Conservation (phyloP, 1,140 invertebrate genomes). For the Druon quercuslanigerum region DNA sequence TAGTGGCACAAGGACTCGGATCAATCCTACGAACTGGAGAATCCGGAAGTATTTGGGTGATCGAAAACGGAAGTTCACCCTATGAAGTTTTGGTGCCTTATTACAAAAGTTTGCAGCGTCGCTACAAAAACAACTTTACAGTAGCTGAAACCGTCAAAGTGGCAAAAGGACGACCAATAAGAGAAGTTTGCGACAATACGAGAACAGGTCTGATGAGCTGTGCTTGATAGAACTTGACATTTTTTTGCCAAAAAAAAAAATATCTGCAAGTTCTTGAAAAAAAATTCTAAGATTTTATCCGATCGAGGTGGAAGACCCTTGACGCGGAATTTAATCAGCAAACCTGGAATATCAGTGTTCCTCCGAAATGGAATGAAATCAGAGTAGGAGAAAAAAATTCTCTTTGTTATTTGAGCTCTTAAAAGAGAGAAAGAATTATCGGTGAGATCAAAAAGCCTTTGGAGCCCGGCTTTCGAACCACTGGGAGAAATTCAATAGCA, state of each 20-base stretch:
- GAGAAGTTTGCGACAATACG: constrained; percentile 61
- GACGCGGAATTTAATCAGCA: background rate
- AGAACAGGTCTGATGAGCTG: constrained; percentile 63
- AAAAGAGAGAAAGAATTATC: no score
- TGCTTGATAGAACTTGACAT: constrained; percentile 46
- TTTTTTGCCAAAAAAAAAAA: background rate
- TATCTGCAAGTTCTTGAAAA: background rate
- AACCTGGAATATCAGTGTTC: background rate
- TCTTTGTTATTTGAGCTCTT: background rate
- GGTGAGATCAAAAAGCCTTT: no score
- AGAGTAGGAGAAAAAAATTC: background rate
- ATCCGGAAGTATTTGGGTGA: constrained; percentile 76
- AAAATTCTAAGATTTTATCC: background rate
- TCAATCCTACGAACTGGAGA: constrained; percentile 70
- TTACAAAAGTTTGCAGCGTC: constrained; percentile 57
- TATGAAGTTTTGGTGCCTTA: constrained; percentile 75
- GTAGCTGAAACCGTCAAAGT: constrained; percentile 46
- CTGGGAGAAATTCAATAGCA: no score
- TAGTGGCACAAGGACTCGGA: constrained; percentile 74
- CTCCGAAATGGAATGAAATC: background rate
- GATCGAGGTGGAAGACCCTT: background rate
- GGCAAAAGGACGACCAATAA: constrained; percentile 54
- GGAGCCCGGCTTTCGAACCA: no score
- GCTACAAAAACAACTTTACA: constrained; percentile 65
- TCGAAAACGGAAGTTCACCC: constrained; percentile 71